These are phyloP conservation scores for Heliconius charithonia DNA, from an alignment of 2,888 invertebrate species.

Conservation along the genomic window DNA sequence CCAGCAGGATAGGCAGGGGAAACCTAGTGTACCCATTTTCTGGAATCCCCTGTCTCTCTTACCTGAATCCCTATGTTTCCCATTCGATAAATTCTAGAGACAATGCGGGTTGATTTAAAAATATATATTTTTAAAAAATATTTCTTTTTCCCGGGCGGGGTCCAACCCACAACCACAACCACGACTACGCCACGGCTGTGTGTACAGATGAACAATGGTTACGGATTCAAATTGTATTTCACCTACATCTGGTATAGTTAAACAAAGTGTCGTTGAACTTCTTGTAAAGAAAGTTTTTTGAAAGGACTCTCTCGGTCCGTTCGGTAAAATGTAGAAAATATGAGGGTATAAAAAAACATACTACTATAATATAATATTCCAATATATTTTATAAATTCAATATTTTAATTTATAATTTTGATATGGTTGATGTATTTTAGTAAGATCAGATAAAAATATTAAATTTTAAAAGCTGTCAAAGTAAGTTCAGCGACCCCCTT, in stretches of 20 bases:
- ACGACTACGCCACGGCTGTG: no score
- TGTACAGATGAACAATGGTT: background rate
- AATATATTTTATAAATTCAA: no score
- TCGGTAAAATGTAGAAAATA: background rate
- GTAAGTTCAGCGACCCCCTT: conserved; percentile 29
- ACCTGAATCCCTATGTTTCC: no score
- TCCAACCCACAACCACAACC: no score
- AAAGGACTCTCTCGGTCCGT: background rate
- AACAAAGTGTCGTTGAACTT: background rate
- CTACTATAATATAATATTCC: background rate
- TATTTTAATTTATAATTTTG: no score
- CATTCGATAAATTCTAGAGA: no score
- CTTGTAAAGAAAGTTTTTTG: background rate
- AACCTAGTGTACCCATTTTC: no score
- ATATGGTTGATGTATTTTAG: background rate
- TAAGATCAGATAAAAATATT: conserved; percentile 13
- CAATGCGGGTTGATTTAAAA: no score
- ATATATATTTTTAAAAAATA: no score
- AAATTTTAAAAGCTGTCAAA: conserved; percentile 8
- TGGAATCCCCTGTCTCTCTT: no score
- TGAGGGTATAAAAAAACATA: background rate
- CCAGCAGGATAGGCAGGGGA: no score
- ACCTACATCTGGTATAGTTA: background rate
- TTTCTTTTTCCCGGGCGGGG: no score
- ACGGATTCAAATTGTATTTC: background rate